Conservation (phyloP, 2,113 vertebrate species). For the Ptilorrhoa leucosticta region DNA sequence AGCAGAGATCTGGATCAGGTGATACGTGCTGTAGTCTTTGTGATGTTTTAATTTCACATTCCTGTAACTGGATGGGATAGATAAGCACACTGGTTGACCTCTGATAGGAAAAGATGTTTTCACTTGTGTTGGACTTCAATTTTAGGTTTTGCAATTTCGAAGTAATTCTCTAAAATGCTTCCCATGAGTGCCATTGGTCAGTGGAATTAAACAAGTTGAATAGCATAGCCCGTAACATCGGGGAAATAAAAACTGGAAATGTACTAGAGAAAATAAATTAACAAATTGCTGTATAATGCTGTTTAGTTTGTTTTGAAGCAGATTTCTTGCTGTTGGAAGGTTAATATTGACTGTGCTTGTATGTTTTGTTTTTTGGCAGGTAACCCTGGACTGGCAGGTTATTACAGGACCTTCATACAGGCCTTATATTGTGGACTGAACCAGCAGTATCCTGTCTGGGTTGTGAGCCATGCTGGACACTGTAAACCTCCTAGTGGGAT, state of each 20-base stretch:
- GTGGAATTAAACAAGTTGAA: background rate
- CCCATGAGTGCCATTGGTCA: background rate
- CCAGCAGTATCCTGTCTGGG: conserved; percentile 84
- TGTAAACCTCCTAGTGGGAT: conserved; percentile 78
- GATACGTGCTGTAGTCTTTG: background rate
- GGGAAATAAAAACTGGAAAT: background rate
- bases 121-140: background rate
- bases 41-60: background rate
- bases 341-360: background rate
- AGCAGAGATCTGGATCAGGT: background rate
- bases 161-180: background rate
- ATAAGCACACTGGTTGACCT: background rate
- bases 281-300: background rate
- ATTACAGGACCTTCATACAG: conserved; percentile 87
- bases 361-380: conserved; percentile 73
- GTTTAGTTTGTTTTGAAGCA: background rate
- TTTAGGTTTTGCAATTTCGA: background rate
- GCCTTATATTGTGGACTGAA: conserved; percentile 76
- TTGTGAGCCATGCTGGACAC: conserved; percentile 90
- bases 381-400: conserved; percentile 87
- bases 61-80: background rate
- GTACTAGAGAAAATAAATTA: background rate
- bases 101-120: background rate
- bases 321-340: background rate
- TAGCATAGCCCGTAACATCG: background rate